A percentile compares a stretch with the other conserved stretches of the same genome.
These are phyloP conservation scores for Hyperoplus lanceolatus DNA, from an alignment of 2,797 vertebrate species.

Conservation along the genomic window DNA sequence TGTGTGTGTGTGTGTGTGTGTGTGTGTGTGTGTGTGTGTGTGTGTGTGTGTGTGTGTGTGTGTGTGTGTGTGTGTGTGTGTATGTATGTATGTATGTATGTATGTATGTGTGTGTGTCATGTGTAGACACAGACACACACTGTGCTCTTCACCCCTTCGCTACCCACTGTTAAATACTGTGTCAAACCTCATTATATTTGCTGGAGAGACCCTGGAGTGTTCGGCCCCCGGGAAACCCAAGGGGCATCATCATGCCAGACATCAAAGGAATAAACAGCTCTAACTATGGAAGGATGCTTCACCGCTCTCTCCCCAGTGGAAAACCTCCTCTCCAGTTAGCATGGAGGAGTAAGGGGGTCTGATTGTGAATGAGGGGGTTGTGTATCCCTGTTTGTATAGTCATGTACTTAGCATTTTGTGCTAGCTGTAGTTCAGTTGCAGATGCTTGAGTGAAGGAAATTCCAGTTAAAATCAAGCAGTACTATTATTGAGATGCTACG, in stretches of 20 bases:
- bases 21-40: too few relatives aligned
- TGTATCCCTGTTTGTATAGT: constrained; percentile 40
- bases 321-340: constrained; percentile 44
- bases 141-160: constrained; percentile 36
- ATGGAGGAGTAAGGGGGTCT: constrained; percentile 30
- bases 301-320: constrained; percentile 40
- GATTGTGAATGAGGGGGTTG: constrained; percentile 43
- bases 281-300: constrained; percentile 54
- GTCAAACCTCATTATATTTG: constrained; percentile 59
- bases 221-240: constrained; percentile 51
- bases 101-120: not conserved
- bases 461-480: too few relatives aligned
- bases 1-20: too few relatives aligned
- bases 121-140: constrained; percentile 40
- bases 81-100: too few relatives aligned
- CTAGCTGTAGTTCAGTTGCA: constrained; percentile 25
- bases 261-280: constrained; percentile 54
- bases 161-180: constrained; percentile 45
- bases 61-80: too few relatives aligned
- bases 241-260: constrained; percentile 42
- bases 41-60: too few relatives aligned
- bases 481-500: too few relatives aligned
- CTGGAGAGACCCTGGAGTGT: constrained; percentile 33
- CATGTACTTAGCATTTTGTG: constrained; percentile 52
- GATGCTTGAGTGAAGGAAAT: too few relatives aligned